A percentile compares a stretch with the other conserved stretches of the same genome.
These are phyloP conservation scores for Trilocha varians DNA, from an alignment of 2,888 invertebrate genomes.

Conservation along the genomic window DNA sequence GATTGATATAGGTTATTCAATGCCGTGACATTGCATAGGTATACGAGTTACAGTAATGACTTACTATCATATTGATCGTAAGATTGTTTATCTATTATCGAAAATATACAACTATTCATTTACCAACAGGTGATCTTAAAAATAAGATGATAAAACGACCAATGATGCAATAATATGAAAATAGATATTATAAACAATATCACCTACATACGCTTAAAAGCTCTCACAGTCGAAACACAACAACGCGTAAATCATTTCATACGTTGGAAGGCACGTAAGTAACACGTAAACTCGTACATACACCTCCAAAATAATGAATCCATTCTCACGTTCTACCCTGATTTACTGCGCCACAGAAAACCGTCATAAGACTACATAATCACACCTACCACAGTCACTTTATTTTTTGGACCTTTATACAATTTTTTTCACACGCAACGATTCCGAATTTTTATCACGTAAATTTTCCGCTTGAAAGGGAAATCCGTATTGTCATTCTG, in stretches of 20 bases:
- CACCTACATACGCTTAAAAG: too few species aligned
- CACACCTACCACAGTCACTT: constrained; percentile 67
- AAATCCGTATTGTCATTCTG: constrained; percentile 69
- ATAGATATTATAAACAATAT: too few species aligned
- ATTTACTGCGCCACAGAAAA: constrained; percentile 56
- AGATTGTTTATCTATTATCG: too few species aligned
- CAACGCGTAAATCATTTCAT: constrained; percentile 1
- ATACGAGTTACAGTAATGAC: too few species aligned
- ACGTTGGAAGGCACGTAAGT: constrained; percentile 1
- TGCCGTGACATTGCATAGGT: too few species aligned
- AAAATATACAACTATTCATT: too few species aligned
- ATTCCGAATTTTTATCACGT: constrained; percentile 70
- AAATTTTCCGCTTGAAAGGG: constrained; percentile 71
- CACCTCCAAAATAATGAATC: constrained; percentile 60
- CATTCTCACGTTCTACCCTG: constrained; percentile 60
- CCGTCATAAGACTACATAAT: constrained; percentile 60
- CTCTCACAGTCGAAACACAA: too few species aligned
- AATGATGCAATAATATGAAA: too few species aligned
- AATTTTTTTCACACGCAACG: constrained; percentile 68
- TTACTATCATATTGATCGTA: too few species aligned
- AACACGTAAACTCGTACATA: constrained; percentile 28
- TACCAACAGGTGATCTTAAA: too few species aligned
- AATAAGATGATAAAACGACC: too few species aligned
- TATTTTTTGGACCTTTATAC: constrained; percentile 61
- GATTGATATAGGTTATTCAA: too few species aligned